phyloP scores from a whole-genome alignment of 1,140 invertebrate species.

The Drosophila sp. region DNA sequence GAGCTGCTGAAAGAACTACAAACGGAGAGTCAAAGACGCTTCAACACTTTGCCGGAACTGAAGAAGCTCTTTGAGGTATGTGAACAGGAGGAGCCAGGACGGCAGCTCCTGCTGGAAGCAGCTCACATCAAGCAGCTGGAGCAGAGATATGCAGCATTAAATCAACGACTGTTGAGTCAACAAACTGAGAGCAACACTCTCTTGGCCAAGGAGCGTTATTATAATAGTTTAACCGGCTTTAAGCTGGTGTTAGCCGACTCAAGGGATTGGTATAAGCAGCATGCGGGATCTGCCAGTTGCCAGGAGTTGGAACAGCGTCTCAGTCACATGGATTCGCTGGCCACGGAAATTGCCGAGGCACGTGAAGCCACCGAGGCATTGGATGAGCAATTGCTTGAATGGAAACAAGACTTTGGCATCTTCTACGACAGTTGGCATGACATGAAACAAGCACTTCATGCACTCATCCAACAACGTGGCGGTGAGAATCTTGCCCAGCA shows the following conservation, averaged over 20 bases:
- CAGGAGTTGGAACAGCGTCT: slow-evolving; percentile 78
- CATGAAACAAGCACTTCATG: slow-evolving; percentile 77
- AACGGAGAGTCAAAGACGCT: slow-evolving; percentile 40
- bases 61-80: slow-evolving; percentile 75
- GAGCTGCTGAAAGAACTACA: slow-evolving; percentile 62
- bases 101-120: slow-evolving; percentile 68
- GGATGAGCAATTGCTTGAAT: slow-evolving; percentile 67
- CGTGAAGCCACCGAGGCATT: slow-evolving; percentile 60
- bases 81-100: slow-evolving; percentile 62
- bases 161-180: slow-evolving; percentile 51
- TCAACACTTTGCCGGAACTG: slow-evolving; percentile 48
- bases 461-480: slow-evolving; percentile 76
- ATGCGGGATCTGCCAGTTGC: slow-evolving; percentile 72
- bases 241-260: slow-evolving; percentile 82
- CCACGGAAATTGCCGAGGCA: slow-evolving; percentile 72
- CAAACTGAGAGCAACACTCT: slow-evolving; percentile 55
- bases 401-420: slow-evolving; percentile 80
- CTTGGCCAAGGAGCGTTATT: slow-evolving; percentile 78
- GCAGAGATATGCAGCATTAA: slow-evolving; percentile 60
- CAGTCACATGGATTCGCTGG: slow-evolving; percentile 79
- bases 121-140: slow-evolving; percentile 75
- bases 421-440: slow-evolving; percentile 84
- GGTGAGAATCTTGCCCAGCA: slow-evolving; percentile 60
- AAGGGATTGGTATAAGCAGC: slow-evolving; percentile 83
- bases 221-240: slow-evolving; percentile 82